Percentiles rank a stretch among this genome's conserved stretches.
Conservation (phyloP, 2,797 vertebrate species). For the Muscicapa comitata region DNA sequence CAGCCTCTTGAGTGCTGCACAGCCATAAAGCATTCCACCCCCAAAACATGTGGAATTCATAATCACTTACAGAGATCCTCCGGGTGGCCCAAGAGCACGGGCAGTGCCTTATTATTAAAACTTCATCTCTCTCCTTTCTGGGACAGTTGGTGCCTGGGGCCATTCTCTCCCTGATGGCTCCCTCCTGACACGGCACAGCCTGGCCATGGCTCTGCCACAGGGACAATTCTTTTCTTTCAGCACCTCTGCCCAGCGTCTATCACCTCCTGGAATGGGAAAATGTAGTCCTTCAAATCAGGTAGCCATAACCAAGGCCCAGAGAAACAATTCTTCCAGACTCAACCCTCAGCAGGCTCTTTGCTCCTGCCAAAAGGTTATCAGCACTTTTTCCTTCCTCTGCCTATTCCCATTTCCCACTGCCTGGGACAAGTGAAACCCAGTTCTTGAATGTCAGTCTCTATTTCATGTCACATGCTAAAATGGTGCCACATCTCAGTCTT, state of each 20-base stretch:
- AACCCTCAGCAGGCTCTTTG: not conserved
- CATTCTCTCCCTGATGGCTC: fast-evolving
- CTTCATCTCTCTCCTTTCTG: not conserved
- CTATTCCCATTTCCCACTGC: not conserved
- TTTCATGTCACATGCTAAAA: not conserved
- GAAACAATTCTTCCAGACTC: not conserved
- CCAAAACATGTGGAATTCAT: not conserved
- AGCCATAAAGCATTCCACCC: not conserved
- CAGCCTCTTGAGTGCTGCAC: not conserved
- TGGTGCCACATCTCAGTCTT: not conserved
- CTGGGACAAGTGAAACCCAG: not conserved
- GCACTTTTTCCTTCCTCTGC: not conserved
- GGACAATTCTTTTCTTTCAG: not conserved
- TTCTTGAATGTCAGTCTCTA: not conserved
- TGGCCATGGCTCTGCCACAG: not conserved
- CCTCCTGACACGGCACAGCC: not conserved
- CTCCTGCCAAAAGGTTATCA: not conserved
- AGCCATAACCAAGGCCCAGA: not conserved
- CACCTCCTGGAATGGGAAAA: not conserved
- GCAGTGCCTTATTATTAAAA: not conserved
- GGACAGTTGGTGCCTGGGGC: not conserved
- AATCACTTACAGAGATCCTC: not conserved
- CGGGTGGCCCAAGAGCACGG: not conserved
- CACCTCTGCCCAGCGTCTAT: not conserved
- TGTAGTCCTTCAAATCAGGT: not conserved